Evolutionary conservation across 2,797 vertebrate species (phyloP), one percentile per base, ranked within the genome.

Genomic region (Aselliscus stoliczkanus): DNA sequence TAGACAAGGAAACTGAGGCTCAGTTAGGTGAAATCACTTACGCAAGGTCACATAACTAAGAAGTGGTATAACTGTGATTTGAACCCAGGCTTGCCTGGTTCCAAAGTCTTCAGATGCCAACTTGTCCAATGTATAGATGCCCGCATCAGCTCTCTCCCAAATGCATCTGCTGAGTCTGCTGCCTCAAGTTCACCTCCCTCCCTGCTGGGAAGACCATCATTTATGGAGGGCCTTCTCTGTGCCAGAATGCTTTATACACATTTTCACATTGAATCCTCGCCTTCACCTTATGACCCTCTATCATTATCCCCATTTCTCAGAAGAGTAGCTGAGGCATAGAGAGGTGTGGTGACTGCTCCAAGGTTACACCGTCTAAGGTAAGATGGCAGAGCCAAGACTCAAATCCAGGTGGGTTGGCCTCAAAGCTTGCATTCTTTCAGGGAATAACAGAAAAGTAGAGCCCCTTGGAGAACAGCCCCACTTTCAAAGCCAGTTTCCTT

Each of bases 1-100:
- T 37, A 29, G 52, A 88, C 70, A 86, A 94, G 82, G 52, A 86
- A 96, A 95, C 42, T 3, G 67, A 95, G 60, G 23, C 47, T 88
- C 31, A 37, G 60, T 91, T 31, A 96, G 23, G 31, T 76, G 18
- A 93, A 82, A 18, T 73, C 60, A 79, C 69, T 8, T 58, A 25
- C n/a, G 39, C 29, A 58, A 77, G 69, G 80, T 82, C 27, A 89
- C 39, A 91, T 7, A 50, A 60, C 54, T 47, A 92, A 64, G 52
- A 86, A 84, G 42, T 50, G 73, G 13, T 72, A 44, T 47, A 94
- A 39, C 20, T 47, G 23, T 76, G 80, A 84, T 64, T 42, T 83
- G 64, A 95, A 93, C 20, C 8, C 21, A 80, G 70, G 47, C 4
- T 81, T 93, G n/a, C 60, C 75, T 88, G 82, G 25, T 44, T 92